Conservation (phyloP, 1,140 invertebrate genomes). For the Drosophila parvula region DNA sequence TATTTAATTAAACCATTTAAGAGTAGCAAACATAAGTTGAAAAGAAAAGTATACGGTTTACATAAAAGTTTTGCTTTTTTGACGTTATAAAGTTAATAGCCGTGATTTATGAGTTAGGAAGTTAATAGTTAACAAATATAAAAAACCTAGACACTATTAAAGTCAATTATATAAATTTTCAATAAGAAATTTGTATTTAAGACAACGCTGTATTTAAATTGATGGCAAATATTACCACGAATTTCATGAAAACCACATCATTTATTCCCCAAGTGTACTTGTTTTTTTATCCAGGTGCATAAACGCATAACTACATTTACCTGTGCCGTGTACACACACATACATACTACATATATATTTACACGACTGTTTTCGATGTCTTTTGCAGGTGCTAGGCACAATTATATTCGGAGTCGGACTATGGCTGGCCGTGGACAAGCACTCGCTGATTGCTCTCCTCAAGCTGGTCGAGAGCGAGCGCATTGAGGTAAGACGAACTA, state of each 20-base stretch:
- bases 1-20: not conserved
- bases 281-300: not conserved
- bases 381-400: conserved; percentile 88
- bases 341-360: conserved; percentile 14
- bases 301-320: conserved; percentile 15
- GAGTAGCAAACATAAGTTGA: not conserved
- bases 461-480: conserved; percentile 86
- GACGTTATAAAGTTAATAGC: not conserved
- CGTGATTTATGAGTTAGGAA: not conserved
- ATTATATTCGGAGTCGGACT: conserved; percentile 90
- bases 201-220: not conserved
- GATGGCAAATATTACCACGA: not conserved
- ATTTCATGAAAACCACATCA: not conserved
- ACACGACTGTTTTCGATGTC: conserved; percentile 12
- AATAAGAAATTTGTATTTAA: too few relatives aligned
- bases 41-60: not conserved
- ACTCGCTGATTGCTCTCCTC: conserved; percentile 87
- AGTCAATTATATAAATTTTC: not conserved
- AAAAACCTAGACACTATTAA: not conserved
- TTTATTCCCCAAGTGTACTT: not conserved
- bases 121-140: not conserved
- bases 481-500: conserved; percentile 86
- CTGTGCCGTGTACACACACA: not conserved
- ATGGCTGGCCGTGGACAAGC: conserved; percentile 90
- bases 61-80: too few relatives aligned